These are phyloP conservation scores for Oxycera nigricornis DNA, from an alignment of 2,888 invertebrate species.

Conservation along the genomic window DNA sequence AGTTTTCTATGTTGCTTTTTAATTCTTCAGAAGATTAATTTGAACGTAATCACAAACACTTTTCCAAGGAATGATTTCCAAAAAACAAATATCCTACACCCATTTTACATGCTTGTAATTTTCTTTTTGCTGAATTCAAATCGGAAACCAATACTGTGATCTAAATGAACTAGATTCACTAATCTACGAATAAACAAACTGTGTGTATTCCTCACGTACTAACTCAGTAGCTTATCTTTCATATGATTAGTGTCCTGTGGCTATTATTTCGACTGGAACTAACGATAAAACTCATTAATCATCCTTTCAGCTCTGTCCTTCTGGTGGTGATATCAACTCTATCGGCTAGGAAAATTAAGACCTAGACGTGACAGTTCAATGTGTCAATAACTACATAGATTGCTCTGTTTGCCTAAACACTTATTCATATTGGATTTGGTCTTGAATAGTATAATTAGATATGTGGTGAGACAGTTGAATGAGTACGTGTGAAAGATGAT, in stretches of 20 bases:
- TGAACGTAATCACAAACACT: too few relatives aligned
- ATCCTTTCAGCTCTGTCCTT: not conserved
- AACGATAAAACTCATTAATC: constrained; percentile 12
- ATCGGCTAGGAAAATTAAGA: not conserved
- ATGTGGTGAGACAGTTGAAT: too few relatives aligned
- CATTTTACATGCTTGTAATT: too few relatives aligned
- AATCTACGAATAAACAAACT: not conserved
- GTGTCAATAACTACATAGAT: constrained; percentile 33
- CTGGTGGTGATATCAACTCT: not conserved
- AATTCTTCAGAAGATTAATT: too few relatives aligned
- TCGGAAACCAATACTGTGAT: not conserved
- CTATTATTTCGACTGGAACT: not conserved
- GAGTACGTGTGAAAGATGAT: too few relatives aligned
- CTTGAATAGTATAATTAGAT: too few relatives aligned
- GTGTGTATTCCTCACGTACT: not conserved
- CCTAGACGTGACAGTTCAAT: not conserved
- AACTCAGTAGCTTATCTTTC: not conserved
- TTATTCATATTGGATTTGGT: constrained; percentile 7
- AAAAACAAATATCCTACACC: too few relatives aligned
- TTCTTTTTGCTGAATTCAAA: not conserved
- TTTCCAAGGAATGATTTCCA: too few relatives aligned
- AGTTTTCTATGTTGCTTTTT: too few relatives aligned
- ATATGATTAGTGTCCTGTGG: not conserved
- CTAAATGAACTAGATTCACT: not conserved
- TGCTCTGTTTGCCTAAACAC: constrained; percentile 13